These are phyloP conservation scores for Megaceryle alcyon DNA, from an alignment of 2,797 vertebrate genomes.

Conservation along the genomic window DNA sequence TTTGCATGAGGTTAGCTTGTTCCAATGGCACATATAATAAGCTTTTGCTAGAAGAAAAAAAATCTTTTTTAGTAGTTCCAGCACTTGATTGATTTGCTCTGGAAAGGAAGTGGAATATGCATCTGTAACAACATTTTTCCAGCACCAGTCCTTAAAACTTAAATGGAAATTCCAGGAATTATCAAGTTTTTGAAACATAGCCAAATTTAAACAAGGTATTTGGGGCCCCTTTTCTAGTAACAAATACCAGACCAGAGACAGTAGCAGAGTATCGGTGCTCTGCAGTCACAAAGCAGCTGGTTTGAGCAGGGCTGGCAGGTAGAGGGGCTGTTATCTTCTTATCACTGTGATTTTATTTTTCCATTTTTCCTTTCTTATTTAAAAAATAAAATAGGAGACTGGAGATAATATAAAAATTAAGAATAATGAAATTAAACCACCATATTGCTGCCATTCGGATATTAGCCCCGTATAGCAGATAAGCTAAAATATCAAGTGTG, in stretches of 20 bases:
- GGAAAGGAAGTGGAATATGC: not conserved
- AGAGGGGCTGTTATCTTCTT: not conserved
- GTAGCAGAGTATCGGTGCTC: not conserved
- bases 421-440: not conserved
- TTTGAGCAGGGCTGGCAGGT: not conserved
- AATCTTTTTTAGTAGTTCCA: not conserved
- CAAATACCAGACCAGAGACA: not conserved
- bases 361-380: not conserved
- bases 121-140: not conserved
- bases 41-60: not conserved
- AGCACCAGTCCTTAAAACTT: not conserved
- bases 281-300: not conserved
- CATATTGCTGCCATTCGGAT: not conserved
- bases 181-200: not conserved
- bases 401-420: not conserved
- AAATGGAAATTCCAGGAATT: not conserved
- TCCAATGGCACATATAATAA: not conserved
- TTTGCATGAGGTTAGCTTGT: not conserved
- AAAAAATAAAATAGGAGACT: not conserved
- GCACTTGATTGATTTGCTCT: not conserved
- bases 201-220: not conserved
- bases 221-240: not conserved
- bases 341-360: not conserved
- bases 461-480: not conserved
- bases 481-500: not conserved